These are phyloP conservation scores for Lanius ludovicianus DNA, from an alignment of 2,113 vertebrate genomes.

Conservation along the genomic window DNA sequence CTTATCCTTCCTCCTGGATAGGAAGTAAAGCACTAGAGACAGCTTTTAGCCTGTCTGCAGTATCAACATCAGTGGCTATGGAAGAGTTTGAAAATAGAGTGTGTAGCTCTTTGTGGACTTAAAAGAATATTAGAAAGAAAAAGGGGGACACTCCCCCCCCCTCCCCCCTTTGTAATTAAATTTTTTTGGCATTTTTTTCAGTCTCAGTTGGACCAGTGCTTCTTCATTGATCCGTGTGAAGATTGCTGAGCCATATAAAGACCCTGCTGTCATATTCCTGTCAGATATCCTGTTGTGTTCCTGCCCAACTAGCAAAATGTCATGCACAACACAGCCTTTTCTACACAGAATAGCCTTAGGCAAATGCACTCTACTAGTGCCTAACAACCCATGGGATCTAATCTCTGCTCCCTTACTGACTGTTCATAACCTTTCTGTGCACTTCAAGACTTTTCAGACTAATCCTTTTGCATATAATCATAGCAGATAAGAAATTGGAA, in stretches of 20 bases:
- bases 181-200: neutral
- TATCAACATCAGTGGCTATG: neutral
- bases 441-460: slow-evolving; percentile 41
- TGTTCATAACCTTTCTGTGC: slow-evolving; percentile 48
- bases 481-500: neutral
- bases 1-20: neutral
- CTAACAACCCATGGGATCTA: slow-evolving; percentile 61
- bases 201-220: neutral
- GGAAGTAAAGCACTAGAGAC: neutral
- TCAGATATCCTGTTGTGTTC: slow-evolving; percentile 51
- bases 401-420: slow-evolving; percentile 53
- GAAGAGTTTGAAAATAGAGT: neutral
- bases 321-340: slow-evolving; percentile 50
- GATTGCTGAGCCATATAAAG: slow-evolving; percentile 51
- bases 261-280: slow-evolving; percentile 50
- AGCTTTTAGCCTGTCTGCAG: neutral
- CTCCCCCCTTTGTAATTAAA: neutral
- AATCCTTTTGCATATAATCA: neutral
- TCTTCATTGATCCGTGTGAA: slow-evolving; percentile 43
- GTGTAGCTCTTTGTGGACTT: neutral
- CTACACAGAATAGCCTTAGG: slow-evolving; percentile 54
- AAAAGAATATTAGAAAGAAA: neutral
- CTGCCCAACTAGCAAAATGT: slow-evolving; percentile 58
- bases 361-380: slow-evolving; percentile 60
- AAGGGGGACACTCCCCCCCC: neutral